Evolutionary conservation across 1,140 invertebrate species (phyloP), one percentile per base, ranked within the genome.

Genomic region (Steinernema khuongi): DNA sequence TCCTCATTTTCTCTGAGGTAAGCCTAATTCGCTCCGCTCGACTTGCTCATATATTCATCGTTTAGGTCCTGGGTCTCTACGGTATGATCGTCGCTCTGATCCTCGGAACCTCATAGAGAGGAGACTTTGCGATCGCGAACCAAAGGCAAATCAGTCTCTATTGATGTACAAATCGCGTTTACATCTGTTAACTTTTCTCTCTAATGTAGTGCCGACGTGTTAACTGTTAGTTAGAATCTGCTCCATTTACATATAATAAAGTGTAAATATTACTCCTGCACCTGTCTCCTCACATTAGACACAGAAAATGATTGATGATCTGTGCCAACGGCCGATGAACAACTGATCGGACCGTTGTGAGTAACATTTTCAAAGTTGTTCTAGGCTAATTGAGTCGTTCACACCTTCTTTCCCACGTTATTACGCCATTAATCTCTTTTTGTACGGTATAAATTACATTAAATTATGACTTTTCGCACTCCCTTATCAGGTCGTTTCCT

Each of bases 1-100:
- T 99, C 88, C 92, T 99, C 86, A 99, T 99, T 90, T 99, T 99
- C 89, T 96, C 96, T 86, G 96, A 99, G 91, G 96, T 99, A 41
- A 41, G n/a, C 50, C 44, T 32, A 72, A 33, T 19, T n/a, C 17
- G 0, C 11, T 68, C 28, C 7, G 18, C 28, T 22, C n/a, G 4
- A 33, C 30, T 7, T 19, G 7, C 4, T 69, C 31, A 4, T 31
- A 69, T 31, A 31, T 14, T 41, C 28, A n/a, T 31, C 50, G 4
- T 78, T 41, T 32, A 79, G 77, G 78, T 80, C 87, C 91, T 99
- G 89, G 96, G 96, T 91, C 91, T 99, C 79, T 99, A 99, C 89
- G 96, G 96, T 87, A 91, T 98, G 82, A 99, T 99, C 88, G 96
- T 99, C 80, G 94, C 94, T 87, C 94, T 99, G 86, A 97, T 96